Evolutionary conservation across 2,888 invertebrate species (phyloP), one percentile per base, ranked within the genome.

Genomic region (Limnephilus lunatus): DNA sequence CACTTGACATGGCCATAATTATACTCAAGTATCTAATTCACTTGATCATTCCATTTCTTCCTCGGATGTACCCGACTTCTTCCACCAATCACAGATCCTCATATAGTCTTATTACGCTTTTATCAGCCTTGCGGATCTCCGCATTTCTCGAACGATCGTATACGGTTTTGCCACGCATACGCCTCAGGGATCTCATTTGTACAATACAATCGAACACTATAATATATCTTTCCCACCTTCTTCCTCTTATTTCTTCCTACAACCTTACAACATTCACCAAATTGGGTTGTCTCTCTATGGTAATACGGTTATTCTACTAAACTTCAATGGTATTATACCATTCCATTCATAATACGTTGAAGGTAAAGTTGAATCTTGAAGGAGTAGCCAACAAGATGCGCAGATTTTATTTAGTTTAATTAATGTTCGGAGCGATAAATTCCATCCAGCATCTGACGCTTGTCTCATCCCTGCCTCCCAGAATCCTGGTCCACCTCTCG

Each of bases 381-480:
- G 1, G 53, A 19, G 53, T 53, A 53, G 53, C 5, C 53, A 53
- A 53, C 0, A 53, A 53, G 25, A 68, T n/a, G 7, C 7, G 1
- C 25, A 53, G 68, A n/a, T 25, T 68, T 68, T n/a, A 25, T 68
- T n/a, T 68, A n/a, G 25, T 25, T 68, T 9, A n/a, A 68, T 68
- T 19, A 25, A 68, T 68, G 9, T 25, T 68, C 7, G 7, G 68
- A 25, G 25, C 25, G 9, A n/a, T n/a, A 82, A 82, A 82, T 82
- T 31, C n/a, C 25, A 68, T 2, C 68, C 68, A 68, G 25, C 25
- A 25, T 68, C n/a, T 68, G 83, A 83, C 19, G 35, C 14, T 83
- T 83, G 35, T 35, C 83, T 87, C 91, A 53, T n/a, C 87, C 92
- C 87, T 68, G 39, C 80, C 81, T 32, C 48, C 25, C 31, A 85